phyloP scores from a whole-genome alignment of 2,888 invertebrate genomes.

The Drosophila austrosaltans region DNA sequence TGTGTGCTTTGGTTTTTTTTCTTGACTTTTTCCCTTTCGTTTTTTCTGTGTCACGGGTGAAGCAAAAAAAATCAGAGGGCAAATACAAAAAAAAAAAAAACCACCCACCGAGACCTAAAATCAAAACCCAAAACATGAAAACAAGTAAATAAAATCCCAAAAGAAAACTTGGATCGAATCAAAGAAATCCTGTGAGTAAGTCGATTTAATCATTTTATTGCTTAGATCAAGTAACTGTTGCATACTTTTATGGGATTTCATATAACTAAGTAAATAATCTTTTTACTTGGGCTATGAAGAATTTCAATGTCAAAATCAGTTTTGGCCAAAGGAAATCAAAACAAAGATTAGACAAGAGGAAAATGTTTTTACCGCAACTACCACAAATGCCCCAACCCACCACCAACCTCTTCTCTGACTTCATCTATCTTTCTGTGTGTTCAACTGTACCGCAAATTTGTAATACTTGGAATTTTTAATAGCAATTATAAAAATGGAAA shows the following conservation, averaged over 20 bases:
- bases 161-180: background rate
- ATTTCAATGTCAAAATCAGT: background rate
- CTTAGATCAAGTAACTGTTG: background rate
- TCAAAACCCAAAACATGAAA: background rate
- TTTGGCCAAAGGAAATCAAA: slow-evolving; percentile 1
- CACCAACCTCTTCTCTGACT: background rate
- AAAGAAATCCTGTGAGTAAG: background rate
- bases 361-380: background rate
- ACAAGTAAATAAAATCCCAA: background rate
- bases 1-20: slow-evolving; percentile 13
- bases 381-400: background rate
- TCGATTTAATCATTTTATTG: background rate
- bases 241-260: background rate
- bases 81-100: background rate
- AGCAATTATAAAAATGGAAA: background rate
- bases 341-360: background rate
- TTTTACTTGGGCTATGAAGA: background rate
- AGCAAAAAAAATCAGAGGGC: slow-evolving; percentile 6
- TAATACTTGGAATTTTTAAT: background rate
- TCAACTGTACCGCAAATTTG: background rate
- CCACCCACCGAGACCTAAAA: background rate
- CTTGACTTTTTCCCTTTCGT: background rate
- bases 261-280: background rate
- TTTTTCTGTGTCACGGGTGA: slow-evolving; percentile 23
- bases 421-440: background rate